Evolutionary conservation across 64 coral and sea anemone species (phyloP).

Genomic region (Porites australiensis): DNA sequence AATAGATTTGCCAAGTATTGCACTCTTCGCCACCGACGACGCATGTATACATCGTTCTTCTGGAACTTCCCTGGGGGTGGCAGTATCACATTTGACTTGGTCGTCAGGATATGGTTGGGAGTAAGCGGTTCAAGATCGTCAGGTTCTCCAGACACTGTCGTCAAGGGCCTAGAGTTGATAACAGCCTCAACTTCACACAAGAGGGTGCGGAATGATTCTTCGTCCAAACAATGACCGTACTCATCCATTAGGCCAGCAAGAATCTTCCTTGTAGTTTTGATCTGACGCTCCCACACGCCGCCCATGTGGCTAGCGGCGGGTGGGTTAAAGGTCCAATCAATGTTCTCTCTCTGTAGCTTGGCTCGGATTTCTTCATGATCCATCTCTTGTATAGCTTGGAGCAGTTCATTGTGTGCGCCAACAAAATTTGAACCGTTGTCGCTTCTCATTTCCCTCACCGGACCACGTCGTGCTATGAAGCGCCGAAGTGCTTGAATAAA

Average conservation of each 20-base stretch:
- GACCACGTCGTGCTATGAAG: conserved; percentile 25
- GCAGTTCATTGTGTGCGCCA: background rate
- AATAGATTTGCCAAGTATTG: background rate
- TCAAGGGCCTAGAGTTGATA: conserved; percentile 16
- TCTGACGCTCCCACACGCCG: no score
- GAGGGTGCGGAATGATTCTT: conserved; percentile 11
- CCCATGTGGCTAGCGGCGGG: no score
- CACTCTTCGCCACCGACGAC: background rate
- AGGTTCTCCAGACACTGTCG: background rate
- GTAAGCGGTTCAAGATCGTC: background rate
- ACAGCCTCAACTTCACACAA: conserved; percentile 38
- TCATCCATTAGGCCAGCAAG: background rate
- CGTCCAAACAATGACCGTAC: background rate
- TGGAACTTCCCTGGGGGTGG: background rate
- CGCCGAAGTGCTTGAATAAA: conserved; percentile 21
- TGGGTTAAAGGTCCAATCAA: no score
- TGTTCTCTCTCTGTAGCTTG: no score
- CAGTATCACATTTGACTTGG: background rate
- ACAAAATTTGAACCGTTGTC: no score
- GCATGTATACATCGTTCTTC: background rate
- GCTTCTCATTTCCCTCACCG: background rate
- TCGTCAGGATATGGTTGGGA: conserved; percentile 8
- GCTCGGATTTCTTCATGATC: background rate
- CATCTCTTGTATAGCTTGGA: background rate
- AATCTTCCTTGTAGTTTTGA: background rate